Percentiles rank a stretch among this genome's conserved stretches.
Conservation (phyloP, 2,113 vertebrate species). For the Shinisaurus crocodilurus region DNA sequence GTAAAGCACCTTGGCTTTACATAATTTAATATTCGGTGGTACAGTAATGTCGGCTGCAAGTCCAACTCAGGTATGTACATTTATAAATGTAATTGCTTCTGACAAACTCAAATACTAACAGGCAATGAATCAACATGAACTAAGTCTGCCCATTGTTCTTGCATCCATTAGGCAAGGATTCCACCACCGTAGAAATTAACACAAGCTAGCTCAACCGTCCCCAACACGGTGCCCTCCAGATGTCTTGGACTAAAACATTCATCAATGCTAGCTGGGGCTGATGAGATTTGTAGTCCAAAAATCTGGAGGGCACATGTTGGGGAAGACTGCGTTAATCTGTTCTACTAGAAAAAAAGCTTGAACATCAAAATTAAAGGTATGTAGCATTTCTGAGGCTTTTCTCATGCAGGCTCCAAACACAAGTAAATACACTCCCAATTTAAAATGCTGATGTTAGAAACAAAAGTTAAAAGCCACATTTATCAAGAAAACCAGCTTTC, state of each 20-base stretch:
- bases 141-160: constrained; percentile 28
- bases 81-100: constrained; percentile 16
- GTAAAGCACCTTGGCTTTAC: neutral
- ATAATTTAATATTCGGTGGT: no score
- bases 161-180: no score
- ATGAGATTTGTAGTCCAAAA: no score
- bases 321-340: no score
- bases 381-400: neutral
- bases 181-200: neutral
- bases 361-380: neutral
- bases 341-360: neutral
- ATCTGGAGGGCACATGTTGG: neutral
- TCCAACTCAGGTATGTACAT: neutral
- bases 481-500: neutral
- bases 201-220: neutral
- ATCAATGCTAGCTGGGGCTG: no score
- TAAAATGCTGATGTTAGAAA: neutral
- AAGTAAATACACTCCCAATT: neutral
- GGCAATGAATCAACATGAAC: neutral
- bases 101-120: constrained; percentile 12
- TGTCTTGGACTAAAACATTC: no score
- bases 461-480: neutral
- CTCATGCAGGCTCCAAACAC: neutral
- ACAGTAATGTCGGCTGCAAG: neutral
- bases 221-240: no score